Evolutionary conservation across 2,888 invertebrate genomes (phyloP).

Genomic region (Belgica antarctica): DNA sequence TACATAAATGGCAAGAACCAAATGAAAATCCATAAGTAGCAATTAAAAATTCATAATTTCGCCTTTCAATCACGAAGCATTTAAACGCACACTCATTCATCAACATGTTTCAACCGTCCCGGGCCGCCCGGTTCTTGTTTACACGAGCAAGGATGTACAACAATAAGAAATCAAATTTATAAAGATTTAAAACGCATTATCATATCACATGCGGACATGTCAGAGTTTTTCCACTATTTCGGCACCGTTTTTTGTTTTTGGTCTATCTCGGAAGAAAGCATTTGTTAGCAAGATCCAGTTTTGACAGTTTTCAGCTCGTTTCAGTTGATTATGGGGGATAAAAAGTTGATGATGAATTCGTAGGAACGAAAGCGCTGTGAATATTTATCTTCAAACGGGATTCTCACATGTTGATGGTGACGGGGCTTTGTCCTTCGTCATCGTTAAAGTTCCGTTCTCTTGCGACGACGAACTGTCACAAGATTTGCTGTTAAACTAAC

Average conservation of each 20-base stretch:
- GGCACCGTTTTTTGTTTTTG: background rate
- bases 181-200: constrained; percentile 44
- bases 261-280: background rate
- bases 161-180: constrained; percentile 42
- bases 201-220: constrained; percentile 34
- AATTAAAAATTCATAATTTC: constrained; percentile 18
- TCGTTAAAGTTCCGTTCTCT: background rate
- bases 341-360: constrained; percentile 42
- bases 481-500: background rate
- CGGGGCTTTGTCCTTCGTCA: constrained; percentile 26
- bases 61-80: background rate
- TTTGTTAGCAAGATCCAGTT: constrained; percentile 36
- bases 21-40: background rate
- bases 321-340: constrained; percentile 24
- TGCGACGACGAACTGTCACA: background rate
- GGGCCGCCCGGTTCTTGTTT: background rate
- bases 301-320: constrained; percentile 11
- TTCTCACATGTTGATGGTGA: constrained; percentile 31
- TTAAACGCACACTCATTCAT: background rate
- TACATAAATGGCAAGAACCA: too few species aligned
- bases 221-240: constrained; percentile 29
- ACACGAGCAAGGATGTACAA: background rate
- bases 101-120: background rate
- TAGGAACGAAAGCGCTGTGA: background rate
- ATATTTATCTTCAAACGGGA: constrained; percentile 37